phyloP scores from a whole-genome alignment of 2,113 vertebrate genomes.

The Spermophilus dauricus region DNA sequence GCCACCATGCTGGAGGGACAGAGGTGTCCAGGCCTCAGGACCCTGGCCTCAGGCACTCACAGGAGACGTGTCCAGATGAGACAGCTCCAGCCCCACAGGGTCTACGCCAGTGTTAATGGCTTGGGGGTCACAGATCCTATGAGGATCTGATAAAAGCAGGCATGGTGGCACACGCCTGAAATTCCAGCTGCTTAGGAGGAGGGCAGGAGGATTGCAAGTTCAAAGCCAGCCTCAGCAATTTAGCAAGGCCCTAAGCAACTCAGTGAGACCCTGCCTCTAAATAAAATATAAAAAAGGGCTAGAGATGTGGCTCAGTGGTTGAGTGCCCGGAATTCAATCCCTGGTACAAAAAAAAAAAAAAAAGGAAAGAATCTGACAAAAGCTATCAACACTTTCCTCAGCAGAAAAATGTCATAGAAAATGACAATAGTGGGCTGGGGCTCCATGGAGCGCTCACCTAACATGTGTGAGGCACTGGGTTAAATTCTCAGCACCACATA shows the following conservation, averaged over 20 bases:
- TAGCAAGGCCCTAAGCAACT: neutral
- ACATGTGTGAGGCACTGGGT: too few relatives aligned
- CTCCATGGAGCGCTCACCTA: too few relatives aligned
- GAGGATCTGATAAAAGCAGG: neutral
- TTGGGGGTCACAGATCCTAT: neutral
- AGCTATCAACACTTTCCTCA: too few relatives aligned
- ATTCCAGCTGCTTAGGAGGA: neutral
- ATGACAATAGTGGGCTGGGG: too few relatives aligned
- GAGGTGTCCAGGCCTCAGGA: neutral
- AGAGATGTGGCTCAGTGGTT: neutral
- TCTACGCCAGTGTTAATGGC: neutral
- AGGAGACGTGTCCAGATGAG: neutral
- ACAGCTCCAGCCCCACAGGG: neutral
- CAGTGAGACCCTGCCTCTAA: neutral
- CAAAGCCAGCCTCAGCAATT: neutral
- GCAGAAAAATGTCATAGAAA: too few relatives aligned
- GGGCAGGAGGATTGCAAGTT: neutral
- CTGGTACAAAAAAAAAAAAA: neutral
- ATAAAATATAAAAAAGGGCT: neutral
- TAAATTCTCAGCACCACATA: too few relatives aligned
- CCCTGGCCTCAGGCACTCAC: too few relatives aligned
- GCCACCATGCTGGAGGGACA: neutral
- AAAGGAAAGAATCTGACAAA: neutral
- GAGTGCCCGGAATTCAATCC: neutral
- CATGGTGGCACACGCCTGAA: too few relatives aligned